Evolutionary conservation across 2,888 invertebrate genomes (phyloP), one percentile per base, ranked within the genome.

Genomic region (Phaonia tiefii): DNA sequence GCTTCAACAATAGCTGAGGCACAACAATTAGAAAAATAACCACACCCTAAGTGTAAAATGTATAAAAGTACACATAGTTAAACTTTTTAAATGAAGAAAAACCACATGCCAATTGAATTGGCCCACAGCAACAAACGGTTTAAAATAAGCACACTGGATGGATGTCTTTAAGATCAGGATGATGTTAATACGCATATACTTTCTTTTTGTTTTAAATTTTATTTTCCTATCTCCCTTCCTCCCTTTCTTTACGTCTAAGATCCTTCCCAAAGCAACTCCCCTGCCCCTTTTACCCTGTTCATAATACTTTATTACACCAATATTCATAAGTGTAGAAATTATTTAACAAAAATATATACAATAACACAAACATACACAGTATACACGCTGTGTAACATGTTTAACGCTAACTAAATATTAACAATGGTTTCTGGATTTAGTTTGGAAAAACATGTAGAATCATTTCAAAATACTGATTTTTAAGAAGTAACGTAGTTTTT

Each of bases 1-100:
- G 54, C 60, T 74, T 73, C 73, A 82, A 79, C 56, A 77, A 51
- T 69, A 77, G 75, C 75, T 69, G 79, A 83, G 75, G 75, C 83
- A 75, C 79, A 83, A 81, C 77, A 84, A 78, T 83, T 79, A 73
- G 51, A n/a, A 63, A 46, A 60, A 46, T 39, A 69, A 31, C 42
- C 74, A 46, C 46, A 69, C 25, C 42, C 74, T 78, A 67, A 26
- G 46, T n/a, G 66, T 77, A 56, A 71, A 71, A 71, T 46, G n/a
- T 22, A 42, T 54, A 31, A 26, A 56, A 10, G 13, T 42, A 65
- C 1, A 42, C 56, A 11, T 44, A 72, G 26, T 25, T 25, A 46
- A 75, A 71, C 63, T 67, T 75, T 71, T 71, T 77, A 70, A 67
- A 75, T 75, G 69, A 31, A 31, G 4, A 31, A 31, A 56, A 80